Evolutionary conservation across 2,113 vertebrate genomes (phyloP), one percentile per base, ranked within the genome.

Genomic region (Peromyscus californicus): DNA sequence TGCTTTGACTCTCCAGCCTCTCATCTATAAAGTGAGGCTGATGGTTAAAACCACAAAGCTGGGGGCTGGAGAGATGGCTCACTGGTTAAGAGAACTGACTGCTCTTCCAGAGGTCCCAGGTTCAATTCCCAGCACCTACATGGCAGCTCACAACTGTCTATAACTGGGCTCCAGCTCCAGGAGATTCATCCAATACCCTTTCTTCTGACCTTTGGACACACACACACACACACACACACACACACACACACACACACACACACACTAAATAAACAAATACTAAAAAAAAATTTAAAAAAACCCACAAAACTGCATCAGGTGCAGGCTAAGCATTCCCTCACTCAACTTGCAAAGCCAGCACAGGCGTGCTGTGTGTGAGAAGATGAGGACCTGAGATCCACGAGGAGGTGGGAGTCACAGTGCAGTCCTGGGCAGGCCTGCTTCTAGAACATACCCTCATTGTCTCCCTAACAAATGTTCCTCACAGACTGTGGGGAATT

Each of bases 1-100:
- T 88, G 75, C 85, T 70, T 78, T 65, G 80, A 65, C 88, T 24
- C 48, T 90, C 91, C 19, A 82, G 36, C 59, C 87, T 94, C 76
- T 80, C 26, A 39, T 88, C 69, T 63, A 36, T 39, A 86, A 96
- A 93, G 67, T 85, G 91, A 85, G 89, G 57, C n/a, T 22, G 11
- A 51, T 65, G 36, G 72, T 33, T 85, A 95, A 95, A 91, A 86
- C 13, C 48, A 45, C 0, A 8, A 74, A 74, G 13, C 54, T 54
- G 13, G 54, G 54, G 54, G 54, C 54, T 54, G 13, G 12, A 54
- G 54, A 54, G 54, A 3, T 54, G 54, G 54, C 54, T 54, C 54
- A 54, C 12, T 54, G 54, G 13, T 54, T 54, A 54, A 54, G 54
- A 54, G 54, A 1, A 54, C 54, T 54, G 54, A 54, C 54, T 54